phyloP scores from a whole-genome alignment of 1,140 invertebrate genomes.

The Cydia strobilella region DNA sequence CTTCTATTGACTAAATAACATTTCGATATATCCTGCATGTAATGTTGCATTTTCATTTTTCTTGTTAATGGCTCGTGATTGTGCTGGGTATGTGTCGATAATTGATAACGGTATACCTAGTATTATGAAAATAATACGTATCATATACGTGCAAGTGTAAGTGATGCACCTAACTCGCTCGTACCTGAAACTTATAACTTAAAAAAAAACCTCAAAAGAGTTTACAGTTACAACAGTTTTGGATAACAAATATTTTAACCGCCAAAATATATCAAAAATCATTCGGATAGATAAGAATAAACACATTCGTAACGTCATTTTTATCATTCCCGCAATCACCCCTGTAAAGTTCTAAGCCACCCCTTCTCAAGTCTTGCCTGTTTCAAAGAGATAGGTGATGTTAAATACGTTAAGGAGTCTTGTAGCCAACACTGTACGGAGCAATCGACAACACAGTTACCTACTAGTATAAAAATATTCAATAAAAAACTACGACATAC shows the following conservation, averaged over 20 bases:
- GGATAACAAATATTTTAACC: too few species aligned
- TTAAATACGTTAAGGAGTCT: slow-evolving; percentile 18
- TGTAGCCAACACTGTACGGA: background rate
- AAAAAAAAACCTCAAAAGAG: too few species aligned
- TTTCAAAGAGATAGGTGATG: slow-evolving; percentile 20
- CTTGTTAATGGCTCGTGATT: background rate
- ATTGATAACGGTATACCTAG: too few species aligned
- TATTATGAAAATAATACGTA: too few species aligned
- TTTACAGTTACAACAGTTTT: too few species aligned
- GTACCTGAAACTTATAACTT: too few species aligned
- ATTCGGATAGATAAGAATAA: background rate
- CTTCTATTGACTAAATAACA: slow-evolving; percentile 29
- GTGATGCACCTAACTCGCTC: too few species aligned
- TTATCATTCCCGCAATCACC: slow-evolving; percentile 17
- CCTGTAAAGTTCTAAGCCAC: slow-evolving; percentile 31
- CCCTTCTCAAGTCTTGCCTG: slow-evolving; percentile 19
- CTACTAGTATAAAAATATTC: background rate
- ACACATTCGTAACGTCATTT: slow-evolving; percentile 10
- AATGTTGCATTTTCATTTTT: slow-evolving; percentile 2
- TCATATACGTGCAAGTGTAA: too few species aligned
- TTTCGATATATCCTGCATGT: slow-evolving; percentile 12
- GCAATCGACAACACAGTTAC: background rate
- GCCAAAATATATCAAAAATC: background rate
- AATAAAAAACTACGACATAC: background rate
- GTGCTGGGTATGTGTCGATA: background rate